A percentile compares a stretch with the other conserved stretches of the same genome.
These are phyloP conservation scores for Lycophotia porphyrea DNA, from an alignment of 2,888 invertebrate genomes.

Conservation along the genomic window DNA sequence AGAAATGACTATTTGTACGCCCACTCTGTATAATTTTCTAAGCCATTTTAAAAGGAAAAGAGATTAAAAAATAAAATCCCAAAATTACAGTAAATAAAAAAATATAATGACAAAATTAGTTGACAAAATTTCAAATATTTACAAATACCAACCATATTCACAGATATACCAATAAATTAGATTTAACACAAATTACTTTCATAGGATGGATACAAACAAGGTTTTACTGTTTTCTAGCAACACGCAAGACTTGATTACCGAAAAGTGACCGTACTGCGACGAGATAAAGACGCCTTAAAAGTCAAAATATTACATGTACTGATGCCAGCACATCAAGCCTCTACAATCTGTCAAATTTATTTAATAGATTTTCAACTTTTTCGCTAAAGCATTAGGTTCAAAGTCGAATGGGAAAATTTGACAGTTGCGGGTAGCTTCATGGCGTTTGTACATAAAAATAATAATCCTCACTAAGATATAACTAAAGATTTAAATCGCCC, in stretches of 20 bases:
- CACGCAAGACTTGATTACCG: not conserved
- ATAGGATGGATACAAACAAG: constrained; percentile 46
- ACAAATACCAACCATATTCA: constrained; percentile 80
- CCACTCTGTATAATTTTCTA: no score
- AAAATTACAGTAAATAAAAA: constrained; percentile 76
- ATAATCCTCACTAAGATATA: not conserved
- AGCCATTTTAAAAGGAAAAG: not conserved
- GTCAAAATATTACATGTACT: not conserved
- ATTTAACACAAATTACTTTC: constrained; percentile 70
- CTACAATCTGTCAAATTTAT: no score
- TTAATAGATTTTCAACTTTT: no score
- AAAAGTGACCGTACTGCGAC: constrained; percentile 9
- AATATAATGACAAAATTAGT: constrained; percentile 78
- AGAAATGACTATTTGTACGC: no score
- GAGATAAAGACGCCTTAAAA: not conserved
- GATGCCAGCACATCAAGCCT: not conserved
- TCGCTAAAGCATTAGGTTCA: no score
- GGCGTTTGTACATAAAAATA: no score
- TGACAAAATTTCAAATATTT: constrained; percentile 80
- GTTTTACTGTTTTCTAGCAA: not conserved
- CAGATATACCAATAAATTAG: constrained; percentile 81
- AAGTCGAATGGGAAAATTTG: no score
- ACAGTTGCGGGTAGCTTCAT: no score
- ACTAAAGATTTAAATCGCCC: not conserved
- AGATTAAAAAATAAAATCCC: constrained; percentile 57